Evolutionary conservation across 1,140 invertebrate genomes (phyloP).

Genomic region (Planococcus citri): DNA sequence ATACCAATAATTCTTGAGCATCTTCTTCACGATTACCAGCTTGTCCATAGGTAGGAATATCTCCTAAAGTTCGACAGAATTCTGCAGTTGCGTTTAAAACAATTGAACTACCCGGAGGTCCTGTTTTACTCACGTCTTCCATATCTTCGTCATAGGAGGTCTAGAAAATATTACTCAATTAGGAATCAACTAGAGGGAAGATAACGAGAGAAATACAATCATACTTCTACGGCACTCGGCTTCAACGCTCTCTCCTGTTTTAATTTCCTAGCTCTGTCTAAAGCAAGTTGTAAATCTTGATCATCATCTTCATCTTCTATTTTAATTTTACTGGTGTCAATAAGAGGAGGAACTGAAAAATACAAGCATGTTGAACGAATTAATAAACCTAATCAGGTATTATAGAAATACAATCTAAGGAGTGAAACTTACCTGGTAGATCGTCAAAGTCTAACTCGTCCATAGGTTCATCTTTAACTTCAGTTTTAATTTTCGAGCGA

Average conservation of each 20-base stretch:
- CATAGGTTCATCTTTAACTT: slow-evolving; percentile 32
- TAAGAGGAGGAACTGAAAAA: neutral
- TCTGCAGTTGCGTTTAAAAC: slow-evolving; percentile 88
- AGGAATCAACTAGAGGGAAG: no score
- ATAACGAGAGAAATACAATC: neutral
- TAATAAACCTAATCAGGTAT: slow-evolving; percentile 15
- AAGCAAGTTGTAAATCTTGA: slow-evolving; percentile 55
- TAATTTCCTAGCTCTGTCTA: slow-evolving; percentile 59
- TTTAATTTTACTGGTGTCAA: slow-evolving; percentile 9
- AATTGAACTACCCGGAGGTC: slow-evolving; percentile 43
- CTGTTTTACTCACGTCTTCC: slow-evolving; percentile 28
- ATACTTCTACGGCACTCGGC: slow-evolving; percentile 11
- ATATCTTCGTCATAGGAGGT: slow-evolving; percentile 33
- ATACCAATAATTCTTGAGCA: slow-evolving; percentile 65
- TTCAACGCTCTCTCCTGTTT: slow-evolving; percentile 43
- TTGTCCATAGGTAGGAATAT: slow-evolving; percentile 85
- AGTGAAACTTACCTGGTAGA: slow-evolving; percentile 21
- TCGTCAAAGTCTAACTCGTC: slow-evolving; percentile 40
- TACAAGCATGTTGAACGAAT: slow-evolving; percentile 20
- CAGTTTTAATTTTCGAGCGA: slow-evolving; percentile 31
- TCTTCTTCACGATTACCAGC: slow-evolving; percentile 75
- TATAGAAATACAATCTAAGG: neutral
- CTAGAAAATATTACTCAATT: slow-evolving; percentile 31
- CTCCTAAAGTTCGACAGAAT: slow-evolving; percentile 90
- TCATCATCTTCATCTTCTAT: slow-evolving; percentile 64